Evolutionary conservation across 2,797 vertebrate species (phyloP).

Genomic region (Hyperoplus immaculatus): DNA sequence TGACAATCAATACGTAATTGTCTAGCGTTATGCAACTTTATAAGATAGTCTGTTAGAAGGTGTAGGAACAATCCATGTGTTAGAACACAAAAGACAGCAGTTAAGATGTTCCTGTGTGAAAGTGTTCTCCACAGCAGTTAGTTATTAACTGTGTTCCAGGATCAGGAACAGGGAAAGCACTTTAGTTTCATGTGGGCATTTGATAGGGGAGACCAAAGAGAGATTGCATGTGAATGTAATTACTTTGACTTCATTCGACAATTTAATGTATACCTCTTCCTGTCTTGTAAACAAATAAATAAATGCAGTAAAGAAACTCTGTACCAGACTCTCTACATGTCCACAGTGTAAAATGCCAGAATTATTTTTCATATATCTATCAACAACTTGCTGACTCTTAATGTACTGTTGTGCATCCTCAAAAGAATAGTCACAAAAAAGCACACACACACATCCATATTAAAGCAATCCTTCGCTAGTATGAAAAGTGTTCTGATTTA

Average conservation of each 20-base stretch:
- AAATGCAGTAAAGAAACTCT: neutral
- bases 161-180: neutral
- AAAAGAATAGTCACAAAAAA: neutral
- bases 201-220: too few species aligned
- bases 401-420: neutral
- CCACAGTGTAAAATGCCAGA: neutral
- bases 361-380: slow-evolving; percentile 14
- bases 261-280: neutral
- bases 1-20: neutral
- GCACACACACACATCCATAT: slow-evolving; percentile 1
- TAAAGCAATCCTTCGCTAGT: slow-evolving; percentile 8
- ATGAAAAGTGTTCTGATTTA: slow-evolving; percentile 9
- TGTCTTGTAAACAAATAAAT: neutral
- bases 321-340: neutral
- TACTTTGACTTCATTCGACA: neutral
- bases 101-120: neutral
- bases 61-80: neutral
- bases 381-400: slow-evolving; percentile 11
- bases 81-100: neutral
- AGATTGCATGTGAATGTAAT: too few species aligned
- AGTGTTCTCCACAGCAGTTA: neutral
- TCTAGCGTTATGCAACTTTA: neutral
- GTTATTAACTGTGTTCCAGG: neutral
- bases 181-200: neutral
- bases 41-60: neutral